Conservation (phyloP, 1,140 invertebrate species). For the Heliconius himera region DNA sequence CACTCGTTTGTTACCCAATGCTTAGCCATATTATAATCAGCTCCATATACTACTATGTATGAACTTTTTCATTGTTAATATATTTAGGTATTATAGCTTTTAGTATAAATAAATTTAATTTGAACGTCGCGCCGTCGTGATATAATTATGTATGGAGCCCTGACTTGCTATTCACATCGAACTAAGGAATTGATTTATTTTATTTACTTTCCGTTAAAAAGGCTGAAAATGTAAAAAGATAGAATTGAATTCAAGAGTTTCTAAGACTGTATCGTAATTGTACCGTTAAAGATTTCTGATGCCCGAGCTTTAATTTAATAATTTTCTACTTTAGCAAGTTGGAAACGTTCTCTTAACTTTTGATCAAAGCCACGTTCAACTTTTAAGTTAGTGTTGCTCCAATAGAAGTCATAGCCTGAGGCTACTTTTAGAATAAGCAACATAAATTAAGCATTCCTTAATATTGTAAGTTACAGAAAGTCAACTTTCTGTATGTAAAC, state of each 20-base stretch:
- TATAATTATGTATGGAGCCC: background rate
- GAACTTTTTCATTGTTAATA: background rate
- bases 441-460: background rate
- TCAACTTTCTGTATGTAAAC: background rate
- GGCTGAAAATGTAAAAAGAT: background rate
- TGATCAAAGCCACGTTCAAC: conserved; percentile 17
- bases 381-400: conserved; percentile 12
- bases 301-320: background rate
- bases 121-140: background rate
- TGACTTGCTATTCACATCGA: background rate
- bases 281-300: background rate
- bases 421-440: conserved; percentile 8
- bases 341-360: conserved; percentile 14
- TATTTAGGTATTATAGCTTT: background rate
- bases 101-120: background rate
- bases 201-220: background rate
- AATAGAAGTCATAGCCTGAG: background rate
- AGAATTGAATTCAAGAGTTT: background rate
- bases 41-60: background rate
- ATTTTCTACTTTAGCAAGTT: conserved; percentile 1
- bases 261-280: background rate
- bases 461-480: background rate
- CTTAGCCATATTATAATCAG: conserved; percentile 36
- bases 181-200: too few relatives aligned
- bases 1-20: conserved; percentile 64